Conservation (phyloP, 2,113 vertebrate genomes). For the Sebastes fasciatus region DNA sequence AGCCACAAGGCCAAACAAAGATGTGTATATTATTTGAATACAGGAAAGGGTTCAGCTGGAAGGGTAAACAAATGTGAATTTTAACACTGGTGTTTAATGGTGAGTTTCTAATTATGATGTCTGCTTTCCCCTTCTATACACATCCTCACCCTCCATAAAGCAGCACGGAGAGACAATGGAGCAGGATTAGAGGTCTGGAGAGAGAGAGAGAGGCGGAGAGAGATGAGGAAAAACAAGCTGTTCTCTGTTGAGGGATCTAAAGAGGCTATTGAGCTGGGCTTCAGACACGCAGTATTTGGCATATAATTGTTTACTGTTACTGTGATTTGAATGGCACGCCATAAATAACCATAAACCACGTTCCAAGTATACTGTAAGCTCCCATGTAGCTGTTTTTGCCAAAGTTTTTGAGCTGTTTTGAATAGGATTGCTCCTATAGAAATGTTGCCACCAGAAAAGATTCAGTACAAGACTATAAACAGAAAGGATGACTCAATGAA, state of each 20-base stretch:
- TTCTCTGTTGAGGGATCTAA: slow-evolving; percentile 68
- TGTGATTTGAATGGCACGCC: slow-evolving; percentile 50
- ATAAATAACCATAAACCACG: slow-evolving; percentile 60
- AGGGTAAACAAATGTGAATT: slow-evolving; percentile 28
- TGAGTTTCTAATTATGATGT: slow-evolving; percentile 59
- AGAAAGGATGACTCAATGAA: slow-evolving; percentile 33
- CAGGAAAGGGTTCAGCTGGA: slow-evolving; percentile 38
- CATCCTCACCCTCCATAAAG: slow-evolving; percentile 42
- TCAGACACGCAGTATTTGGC: slow-evolving; percentile 65
- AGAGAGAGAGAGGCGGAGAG: slow-evolving; percentile 30
- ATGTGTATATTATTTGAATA: background rate
- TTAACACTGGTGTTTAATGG: slow-evolving; percentile 41
- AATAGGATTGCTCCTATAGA: slow-evolving; percentile 27
- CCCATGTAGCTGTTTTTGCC: slow-evolving; percentile 50
- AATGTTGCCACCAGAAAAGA: slow-evolving; percentile 30
- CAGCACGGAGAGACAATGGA: slow-evolving; percentile 59
- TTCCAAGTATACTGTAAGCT: slow-evolving; percentile 50
- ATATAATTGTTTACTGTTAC: slow-evolving; percentile 58
- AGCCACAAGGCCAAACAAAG: background rate
- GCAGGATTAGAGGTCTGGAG: slow-evolving; percentile 63
- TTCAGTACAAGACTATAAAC: slow-evolving; percentile 32
- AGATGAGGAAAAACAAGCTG: slow-evolving; percentile 70
- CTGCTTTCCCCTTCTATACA: slow-evolving; percentile 60
- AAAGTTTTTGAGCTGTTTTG: slow-evolving; percentile 35
- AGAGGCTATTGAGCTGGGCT: slow-evolving; percentile 66